These are phyloP conservation scores for Galendromus occidentalis DNA, from an alignment of 1,140 invertebrate genomes.

Conservation along the genomic window DNA sequence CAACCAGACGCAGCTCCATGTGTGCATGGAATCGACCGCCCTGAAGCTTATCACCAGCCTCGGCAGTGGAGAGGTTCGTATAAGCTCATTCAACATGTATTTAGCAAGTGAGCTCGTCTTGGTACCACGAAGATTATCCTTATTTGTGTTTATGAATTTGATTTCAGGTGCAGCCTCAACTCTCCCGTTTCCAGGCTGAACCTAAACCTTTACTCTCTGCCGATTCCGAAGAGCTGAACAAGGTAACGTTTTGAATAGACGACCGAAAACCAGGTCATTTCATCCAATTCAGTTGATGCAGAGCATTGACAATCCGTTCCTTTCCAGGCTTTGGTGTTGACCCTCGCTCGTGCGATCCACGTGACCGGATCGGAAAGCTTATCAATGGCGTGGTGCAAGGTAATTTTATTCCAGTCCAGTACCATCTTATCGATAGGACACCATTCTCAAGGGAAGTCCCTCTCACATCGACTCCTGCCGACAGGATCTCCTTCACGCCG, in stretches of 20 bases:
- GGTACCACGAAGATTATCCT: slow-evolving; percentile 26
- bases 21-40: slow-evolving; percentile 84
- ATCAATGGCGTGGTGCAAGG: slow-evolving; percentile 61
- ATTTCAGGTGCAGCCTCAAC: slow-evolving; percentile 21
- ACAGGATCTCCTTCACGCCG: slow-evolving; percentile 32
- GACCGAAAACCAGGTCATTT: too few relatives aligned
- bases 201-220: slow-evolving; percentile 61
- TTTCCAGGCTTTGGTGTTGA: slow-evolving; percentile 57
- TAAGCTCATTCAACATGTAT: too few relatives aligned
- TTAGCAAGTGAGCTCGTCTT: too few relatives aligned
- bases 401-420: too few relatives aligned
- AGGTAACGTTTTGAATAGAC: slow-evolving; percentile 13
- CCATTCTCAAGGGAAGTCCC: too few relatives aligned
- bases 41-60: slow-evolving; percentile 71
- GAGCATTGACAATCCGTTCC: not conserved
- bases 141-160: not conserved
- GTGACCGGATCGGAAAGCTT: slow-evolving; percentile 49
- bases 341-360: slow-evolving; percentile 77
- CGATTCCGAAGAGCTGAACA: slow-evolving; percentile 83
- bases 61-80: slow-evolving; percentile 69
- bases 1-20: slow-evolving; percentile 79
- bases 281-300: too few relatives aligned
- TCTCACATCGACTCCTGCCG: too few relatives aligned
- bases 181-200: slow-evolving; percentile 65
- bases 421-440: too few relatives aligned